Conservation (phyloP, 2,797 vertebrate genomes). For the Discoglossus pictus region DNA sequence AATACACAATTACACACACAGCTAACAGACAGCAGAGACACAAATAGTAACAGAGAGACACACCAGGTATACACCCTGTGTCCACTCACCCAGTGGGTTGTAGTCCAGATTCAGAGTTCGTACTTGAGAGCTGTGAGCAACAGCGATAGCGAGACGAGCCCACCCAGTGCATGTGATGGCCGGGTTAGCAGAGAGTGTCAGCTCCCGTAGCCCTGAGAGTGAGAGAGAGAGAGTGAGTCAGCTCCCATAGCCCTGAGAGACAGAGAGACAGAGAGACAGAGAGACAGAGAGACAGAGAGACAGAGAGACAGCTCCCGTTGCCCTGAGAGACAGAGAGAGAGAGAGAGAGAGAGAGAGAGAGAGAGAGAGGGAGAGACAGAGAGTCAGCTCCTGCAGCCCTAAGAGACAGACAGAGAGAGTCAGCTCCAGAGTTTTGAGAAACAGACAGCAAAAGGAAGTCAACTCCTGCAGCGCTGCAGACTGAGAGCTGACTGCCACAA, state of each 20-base stretch:
- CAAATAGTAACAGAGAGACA: background rate
- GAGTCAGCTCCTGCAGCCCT: background rate
- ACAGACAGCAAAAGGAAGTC: no score
- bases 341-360: constrained; percentile 8
- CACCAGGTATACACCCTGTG: background rate
- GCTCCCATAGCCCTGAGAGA: constrained; percentile 12
- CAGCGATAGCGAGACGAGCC: constrained; percentile 88
- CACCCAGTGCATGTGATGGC: constrained; percentile 88
- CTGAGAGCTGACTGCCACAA: no score
- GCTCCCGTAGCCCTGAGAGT: constrained; percentile 84
- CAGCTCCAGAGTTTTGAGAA: no score
- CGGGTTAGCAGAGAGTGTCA: constrained; percentile 92
- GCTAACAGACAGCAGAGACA: no score
- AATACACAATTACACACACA: no score
- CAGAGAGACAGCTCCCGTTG: background rate
- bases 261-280: background rate
- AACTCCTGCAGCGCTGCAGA: no score
- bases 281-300: background rate
- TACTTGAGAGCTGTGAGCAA: constrained; percentile 94
- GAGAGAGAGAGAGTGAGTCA: background rate
- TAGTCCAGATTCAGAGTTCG: constrained; percentile 94
- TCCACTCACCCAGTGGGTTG: constrained; percentile 84
- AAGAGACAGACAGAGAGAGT: background rate
- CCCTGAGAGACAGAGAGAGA: background rate
- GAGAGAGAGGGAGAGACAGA: constrained; percentile 23